phyloP scores from a whole-genome alignment of 2,113 vertebrate genomes.

The Crotalus helleri region DNA sequence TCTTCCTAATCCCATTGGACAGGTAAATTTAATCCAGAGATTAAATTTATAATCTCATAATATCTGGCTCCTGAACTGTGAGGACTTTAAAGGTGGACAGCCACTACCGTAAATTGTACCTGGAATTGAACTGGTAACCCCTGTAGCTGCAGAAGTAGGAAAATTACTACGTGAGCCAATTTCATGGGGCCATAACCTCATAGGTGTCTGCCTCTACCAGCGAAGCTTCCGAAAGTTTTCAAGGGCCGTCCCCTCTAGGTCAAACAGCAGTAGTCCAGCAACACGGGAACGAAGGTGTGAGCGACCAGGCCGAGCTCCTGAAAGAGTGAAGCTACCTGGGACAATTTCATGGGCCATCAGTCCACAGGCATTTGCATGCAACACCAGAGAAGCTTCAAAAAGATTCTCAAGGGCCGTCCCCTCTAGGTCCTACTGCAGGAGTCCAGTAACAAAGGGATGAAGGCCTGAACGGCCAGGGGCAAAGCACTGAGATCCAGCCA shows the following conservation, averaged over 20 bases:
- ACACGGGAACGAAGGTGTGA: neutral
- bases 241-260: neutral
- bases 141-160: neutral
- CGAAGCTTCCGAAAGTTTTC: neutral
- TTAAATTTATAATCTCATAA: neutral
- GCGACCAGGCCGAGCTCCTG: too few species aligned
- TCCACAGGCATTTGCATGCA: too few species aligned
- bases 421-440: too few species aligned
- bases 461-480: accelerated
- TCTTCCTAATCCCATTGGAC: neutral
- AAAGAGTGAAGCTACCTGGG: too few species aligned
- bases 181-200: too few species aligned
- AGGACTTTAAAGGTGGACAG: neutral
- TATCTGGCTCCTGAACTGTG: neutral
- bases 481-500: neutral
- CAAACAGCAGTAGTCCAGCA: neutral
- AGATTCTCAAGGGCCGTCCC: too few species aligned
- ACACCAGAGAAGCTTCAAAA: too few species aligned
- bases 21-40: neutral
- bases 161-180: neutral
- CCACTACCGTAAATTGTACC: neutral
- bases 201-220: too few species aligned
- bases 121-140: neutral
- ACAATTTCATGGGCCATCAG: too few species aligned
- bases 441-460: neutral